Base-by-base conservation (phyloP, 2,888 invertebrate genomes). In the Ormyrus pomaceus region DNA sequence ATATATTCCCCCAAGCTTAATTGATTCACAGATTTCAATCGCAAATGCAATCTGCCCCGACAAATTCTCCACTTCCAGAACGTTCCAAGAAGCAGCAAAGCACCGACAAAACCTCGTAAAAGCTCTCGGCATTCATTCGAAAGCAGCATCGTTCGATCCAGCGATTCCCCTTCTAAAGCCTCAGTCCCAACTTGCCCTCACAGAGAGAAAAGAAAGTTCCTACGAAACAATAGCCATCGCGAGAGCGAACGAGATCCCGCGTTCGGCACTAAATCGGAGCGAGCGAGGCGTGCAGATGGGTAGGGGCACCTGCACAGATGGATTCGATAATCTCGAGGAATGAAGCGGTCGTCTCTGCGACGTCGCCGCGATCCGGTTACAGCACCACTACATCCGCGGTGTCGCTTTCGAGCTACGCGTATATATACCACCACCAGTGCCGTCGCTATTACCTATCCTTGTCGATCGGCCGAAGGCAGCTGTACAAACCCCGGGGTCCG, bases 321-420 rank as follows among this genome's bases (percentile, higher is more conserved):
- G 61, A 19, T 56, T 13, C 66, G 56, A 65, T 74, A 74, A 74
- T 74, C 74, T 65, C 58, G 50, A 74, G 65, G 74, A 51, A 71
- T 13, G 50, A 46, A 6, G 13, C 48, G 11, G 5, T 10, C 10
- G 51, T 9, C 59, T 19, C 59, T 19, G 56, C 34, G 34, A 34
- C 34, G 34, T 4, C 34, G 34, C 34, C 50, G 19, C 56, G 46
- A 58, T 58, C 69, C 46, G 64, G 48, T 64, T 48, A 45, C 46
- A 45, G 11, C 68, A 45, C 11, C 10, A 6, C 64, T 48, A 45
- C 19, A 65, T 65, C 45, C 46, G 9, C 6, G 19, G 7, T 13
- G 7, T 9, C 7, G 59, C 19, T 59, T 6, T 59, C 59, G 59
- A 19, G 6, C n/a, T 19, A 34, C 3, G 2, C 4, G 9, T 5